These are phyloP conservation scores for Epizoanthus stellaris DNA, from an alignment of 92 coral and sea anemone species.

Conservation along the genomic window DNA sequence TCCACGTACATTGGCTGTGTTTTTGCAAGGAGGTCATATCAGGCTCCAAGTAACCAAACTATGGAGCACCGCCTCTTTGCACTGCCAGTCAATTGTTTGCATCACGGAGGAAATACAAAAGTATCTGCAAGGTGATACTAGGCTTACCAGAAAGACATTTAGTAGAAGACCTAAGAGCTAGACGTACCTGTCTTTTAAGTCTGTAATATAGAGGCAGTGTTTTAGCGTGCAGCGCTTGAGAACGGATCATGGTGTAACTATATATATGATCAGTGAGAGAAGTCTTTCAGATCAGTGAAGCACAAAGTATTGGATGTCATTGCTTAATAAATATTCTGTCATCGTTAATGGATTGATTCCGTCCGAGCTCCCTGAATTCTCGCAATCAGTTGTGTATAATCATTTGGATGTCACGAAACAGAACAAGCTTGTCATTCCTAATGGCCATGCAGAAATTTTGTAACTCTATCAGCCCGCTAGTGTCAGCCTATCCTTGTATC, in stretches of 20 bases:
- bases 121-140: background rate
- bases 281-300: constrained; percentile 20
- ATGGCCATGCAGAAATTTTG: background rate
- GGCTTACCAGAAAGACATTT: background rate
- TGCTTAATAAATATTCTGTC: constrained; percentile 35
- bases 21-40: too few relatives aligned
- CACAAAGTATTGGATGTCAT: constrained; percentile 27
- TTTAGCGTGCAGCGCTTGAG: constrained; percentile 26
- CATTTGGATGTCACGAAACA: constrained; percentile 22
- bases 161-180: background rate
- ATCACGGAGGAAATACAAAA: background rate
- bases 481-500: background rate
- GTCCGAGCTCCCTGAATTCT: constrained; percentile 14
- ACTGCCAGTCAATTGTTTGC: background rate
- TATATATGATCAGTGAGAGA: constrained; percentile 23
- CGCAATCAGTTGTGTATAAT: constrained; percentile 10
- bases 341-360: constrained; percentile 36
- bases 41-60: background rate
- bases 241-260: constrained; percentile 24
- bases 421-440: constrained; percentile 23
- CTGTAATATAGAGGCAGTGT: constrained; percentile 17
- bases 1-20: too few relatives aligned
- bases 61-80: background rate
- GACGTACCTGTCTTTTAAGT: constrained; percentile 34
- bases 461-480: background rate